These are phyloP conservation scores for Chionoecetes opilio DNA, from an alignment of 1,140 invertebrate genomes.

Conservation along the genomic window DNA sequence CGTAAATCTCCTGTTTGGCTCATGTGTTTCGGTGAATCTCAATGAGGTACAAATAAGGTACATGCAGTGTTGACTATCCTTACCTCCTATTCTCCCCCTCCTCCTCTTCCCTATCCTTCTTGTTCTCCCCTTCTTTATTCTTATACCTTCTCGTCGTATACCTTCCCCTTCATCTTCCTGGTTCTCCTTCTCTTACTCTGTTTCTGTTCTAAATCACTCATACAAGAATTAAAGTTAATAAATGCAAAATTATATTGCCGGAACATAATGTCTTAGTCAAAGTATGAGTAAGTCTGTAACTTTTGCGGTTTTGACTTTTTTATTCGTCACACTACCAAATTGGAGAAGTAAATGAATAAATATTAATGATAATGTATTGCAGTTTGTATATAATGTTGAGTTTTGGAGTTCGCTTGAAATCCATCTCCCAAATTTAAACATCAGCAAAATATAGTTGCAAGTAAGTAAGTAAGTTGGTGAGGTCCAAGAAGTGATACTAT, in stretches of 20 bases:
- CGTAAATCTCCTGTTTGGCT: slow-evolving; percentile 71
- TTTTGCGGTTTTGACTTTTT: not conserved
- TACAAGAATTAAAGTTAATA: not conserved
- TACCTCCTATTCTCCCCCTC: not conserved
- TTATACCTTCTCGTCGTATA: slow-evolving; percentile 12
- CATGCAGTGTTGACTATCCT: not conserved
- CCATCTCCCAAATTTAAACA: not conserved
- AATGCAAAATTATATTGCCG: not conserved
- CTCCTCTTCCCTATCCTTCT: not conserved
- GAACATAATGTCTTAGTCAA: not conserved
- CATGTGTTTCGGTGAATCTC: slow-evolving; percentile 73
- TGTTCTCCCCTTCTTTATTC: not conserved
- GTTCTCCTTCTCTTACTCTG: not conserved
- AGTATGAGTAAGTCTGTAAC: not conserved
- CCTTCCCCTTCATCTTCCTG: not conserved
- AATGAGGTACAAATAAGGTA: slow-evolving; percentile 74
- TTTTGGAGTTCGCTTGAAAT: not conserved
- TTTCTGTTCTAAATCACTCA: not conserved
- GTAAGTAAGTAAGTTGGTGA: not conserved
- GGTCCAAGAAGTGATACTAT: not conserved
- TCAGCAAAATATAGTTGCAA: not conserved
- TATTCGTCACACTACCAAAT: not conserved
- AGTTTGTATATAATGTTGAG: not conserved
- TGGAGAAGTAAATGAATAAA: not conserved
- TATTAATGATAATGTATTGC: not conserved